Conservation (phyloP, 2,113 vertebrate species). For the Heptranchias perlo region DNA sequence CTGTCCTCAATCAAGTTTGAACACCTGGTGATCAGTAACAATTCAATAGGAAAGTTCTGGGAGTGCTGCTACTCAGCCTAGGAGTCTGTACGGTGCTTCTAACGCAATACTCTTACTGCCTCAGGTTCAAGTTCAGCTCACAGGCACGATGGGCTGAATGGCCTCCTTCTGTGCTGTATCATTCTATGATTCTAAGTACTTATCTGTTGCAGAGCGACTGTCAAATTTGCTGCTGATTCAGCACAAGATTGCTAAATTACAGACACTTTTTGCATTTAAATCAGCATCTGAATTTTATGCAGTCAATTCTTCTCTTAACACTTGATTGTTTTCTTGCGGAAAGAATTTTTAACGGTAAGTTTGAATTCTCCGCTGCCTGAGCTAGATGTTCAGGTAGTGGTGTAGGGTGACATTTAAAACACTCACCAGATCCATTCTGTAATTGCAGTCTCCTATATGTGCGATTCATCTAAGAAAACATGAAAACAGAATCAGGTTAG, state of each 20-base stretch:
- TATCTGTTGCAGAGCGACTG: background rate
- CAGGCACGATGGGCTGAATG: background rate
- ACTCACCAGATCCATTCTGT: background rate
- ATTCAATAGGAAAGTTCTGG: background rate
- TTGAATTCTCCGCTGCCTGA: background rate
- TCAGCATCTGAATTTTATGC: background rate
- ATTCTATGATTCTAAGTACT: background rate
- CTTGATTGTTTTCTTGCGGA: background rate
- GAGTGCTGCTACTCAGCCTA: background rate
- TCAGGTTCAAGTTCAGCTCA: background rate
- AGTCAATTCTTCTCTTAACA: background rate
- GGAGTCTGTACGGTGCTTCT: background rate
- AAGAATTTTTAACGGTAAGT: background rate
- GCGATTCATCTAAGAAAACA: background rate
- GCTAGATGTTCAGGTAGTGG: background rate
- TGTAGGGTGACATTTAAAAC: background rate
- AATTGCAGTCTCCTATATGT: background rate
- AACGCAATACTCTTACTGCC: background rate
- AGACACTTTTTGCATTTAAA: background rate
- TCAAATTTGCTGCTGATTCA: background rate
- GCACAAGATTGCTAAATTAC: background rate
- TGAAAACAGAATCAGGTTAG: background rate
- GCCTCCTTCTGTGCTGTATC: too few relatives aligned
- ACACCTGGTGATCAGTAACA: background rate
- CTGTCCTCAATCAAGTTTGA: background rate